Evolutionary conservation across 2,797 vertebrate genomes (phyloP).

Genomic region (Spinus pinus): DNA sequence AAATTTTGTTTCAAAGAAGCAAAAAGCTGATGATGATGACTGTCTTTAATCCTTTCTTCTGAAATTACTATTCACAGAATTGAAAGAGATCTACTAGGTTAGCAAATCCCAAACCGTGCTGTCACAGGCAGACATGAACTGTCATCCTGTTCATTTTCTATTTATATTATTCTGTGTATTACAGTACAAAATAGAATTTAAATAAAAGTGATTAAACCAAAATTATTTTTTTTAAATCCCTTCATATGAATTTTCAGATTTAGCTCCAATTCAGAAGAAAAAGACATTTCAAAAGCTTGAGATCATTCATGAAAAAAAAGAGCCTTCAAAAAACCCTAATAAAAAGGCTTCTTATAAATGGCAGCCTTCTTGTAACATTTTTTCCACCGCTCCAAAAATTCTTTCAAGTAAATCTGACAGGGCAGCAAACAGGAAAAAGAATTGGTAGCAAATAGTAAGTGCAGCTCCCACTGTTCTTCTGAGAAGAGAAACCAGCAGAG

Average conservation of each 20-base stretch:
- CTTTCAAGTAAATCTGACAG: constrained; percentile 35
- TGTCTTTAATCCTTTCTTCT: constrained; percentile 57
- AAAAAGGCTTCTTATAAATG: background rate
- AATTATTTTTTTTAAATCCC: background rate
- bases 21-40: constrained; percentile 26
- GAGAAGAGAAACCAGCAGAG: constrained; percentile 14
- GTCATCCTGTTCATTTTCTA: constrained; percentile 36
- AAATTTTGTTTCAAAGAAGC: constrained; percentile 39
- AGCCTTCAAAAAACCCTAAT: background rate
- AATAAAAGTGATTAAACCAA: constrained; percentile 26
- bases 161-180: constrained; percentile 40
- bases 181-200: constrained; percentile 16
- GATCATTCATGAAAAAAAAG: background rate
- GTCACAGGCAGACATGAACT: constrained; percentile 42
- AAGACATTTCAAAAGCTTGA: constrained; percentile 7
- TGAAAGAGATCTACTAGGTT: constrained; percentile 62
- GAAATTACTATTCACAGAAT: constrained; percentile 52
- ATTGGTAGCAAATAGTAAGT: background rate
- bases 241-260: constrained; percentile 19
- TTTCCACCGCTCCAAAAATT: background rate
- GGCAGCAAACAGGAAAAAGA: constrained; percentile 12
- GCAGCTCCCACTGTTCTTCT: constrained; percentile 4
- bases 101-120: constrained; percentile 49
- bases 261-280: constrained; percentile 22
- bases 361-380: background rate